phyloP scores from a whole-genome alignment of 2,113 vertebrate genomes.

The Zootoca vivipara region DNA sequence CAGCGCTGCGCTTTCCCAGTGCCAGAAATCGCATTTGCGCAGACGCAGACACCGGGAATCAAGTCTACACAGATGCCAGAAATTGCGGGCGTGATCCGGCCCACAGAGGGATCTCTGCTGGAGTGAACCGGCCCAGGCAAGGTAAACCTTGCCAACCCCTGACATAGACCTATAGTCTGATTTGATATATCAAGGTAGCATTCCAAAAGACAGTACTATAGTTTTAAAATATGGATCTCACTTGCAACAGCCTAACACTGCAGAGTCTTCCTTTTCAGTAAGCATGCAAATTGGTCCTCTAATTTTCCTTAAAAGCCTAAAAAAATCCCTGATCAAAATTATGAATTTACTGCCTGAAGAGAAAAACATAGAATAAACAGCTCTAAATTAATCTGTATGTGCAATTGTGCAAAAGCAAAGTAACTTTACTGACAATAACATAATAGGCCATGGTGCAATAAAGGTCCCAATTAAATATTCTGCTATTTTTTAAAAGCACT shows the following conservation, averaged over 20 bases:
- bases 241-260: background rate
- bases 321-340: background rate
- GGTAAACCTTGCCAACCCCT: no score
- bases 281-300: background rate
- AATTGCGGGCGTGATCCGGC: no score
- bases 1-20: no score
- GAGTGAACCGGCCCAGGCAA: no score
- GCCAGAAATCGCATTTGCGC: no score
- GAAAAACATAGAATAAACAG: background rate
- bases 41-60: no score
- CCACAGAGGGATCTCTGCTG: no score
- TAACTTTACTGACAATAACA: background rate
- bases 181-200: background rate
- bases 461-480: background rate
- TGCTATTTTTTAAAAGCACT: background rate
- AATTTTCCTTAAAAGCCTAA: background rate
- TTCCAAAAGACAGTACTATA: background rate
- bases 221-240: background rate
- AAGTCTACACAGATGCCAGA: no score
- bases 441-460: background rate
- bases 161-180: no score
- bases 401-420: background rate
- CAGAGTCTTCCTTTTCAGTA: background rate
- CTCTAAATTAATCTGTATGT: background rate
- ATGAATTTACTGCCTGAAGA: background rate